Base-by-base conservation (phyloP, 2,113 vertebrate genomes). In the Pteropus alecto region DNA sequence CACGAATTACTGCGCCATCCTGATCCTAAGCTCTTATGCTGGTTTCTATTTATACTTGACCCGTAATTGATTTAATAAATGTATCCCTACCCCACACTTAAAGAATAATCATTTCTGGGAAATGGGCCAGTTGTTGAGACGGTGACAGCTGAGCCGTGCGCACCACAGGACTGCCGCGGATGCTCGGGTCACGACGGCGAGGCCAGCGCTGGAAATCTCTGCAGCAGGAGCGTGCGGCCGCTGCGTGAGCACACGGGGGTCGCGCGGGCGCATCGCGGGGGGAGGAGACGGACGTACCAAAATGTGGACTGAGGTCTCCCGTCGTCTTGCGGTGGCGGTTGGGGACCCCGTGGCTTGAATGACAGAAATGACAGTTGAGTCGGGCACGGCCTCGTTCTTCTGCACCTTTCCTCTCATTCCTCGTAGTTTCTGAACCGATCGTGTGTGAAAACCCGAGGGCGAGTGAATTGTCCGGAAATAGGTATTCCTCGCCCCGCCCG, bases 61-160 rank as follows among this genome's bases (percentile, higher is more conserved):
- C 58, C 87, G 94, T 94, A 87, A 84, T 76, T 90, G 74, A 84
- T 96, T 56, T 13, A 41, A 96, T 85, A 86, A 91, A 94, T 77
- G 89, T 18, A 81, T 88, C 38, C 61, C 46, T 61, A 67, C 74
- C 70, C 65, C 60, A 84, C 70, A 67, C 65, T 93, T 74, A 81
- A 68, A 90, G 88, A 97, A 60, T 54, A 76, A 90, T 91, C 82
- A 65, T 88, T 94, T 94, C 95, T 94, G 89, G 96, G 94, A 93
- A 84, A 65, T 26, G 67, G 82, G 94, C 94, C 95, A 96, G 71
- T 70, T 33, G 15, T 76, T 83, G 67, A 54, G 58, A 84, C 1
- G 38, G 68, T 19, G 58, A 87, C 86, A 88, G 90, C 89, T 71
- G 92, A 22, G 22, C 5, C 11, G 56, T 51, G 35, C 26, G 41